Conservation (phyloP, 2,888 invertebrate species). For the Cerastis rubricosa region DNA sequence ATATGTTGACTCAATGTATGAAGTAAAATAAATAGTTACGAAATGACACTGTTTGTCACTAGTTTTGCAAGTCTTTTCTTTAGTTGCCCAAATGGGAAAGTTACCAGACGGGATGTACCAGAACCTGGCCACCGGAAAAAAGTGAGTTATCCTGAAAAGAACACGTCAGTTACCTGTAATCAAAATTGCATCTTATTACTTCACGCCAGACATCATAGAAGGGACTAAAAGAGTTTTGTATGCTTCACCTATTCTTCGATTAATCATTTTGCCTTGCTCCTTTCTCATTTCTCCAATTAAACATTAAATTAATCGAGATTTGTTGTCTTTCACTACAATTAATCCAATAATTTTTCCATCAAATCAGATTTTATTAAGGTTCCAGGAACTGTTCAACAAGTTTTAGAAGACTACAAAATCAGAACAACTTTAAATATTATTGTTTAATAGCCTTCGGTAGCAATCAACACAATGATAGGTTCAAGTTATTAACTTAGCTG, state of each 20-base stretch:
- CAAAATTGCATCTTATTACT: neutral
- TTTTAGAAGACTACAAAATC: neutral
- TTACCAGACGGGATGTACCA: no score
- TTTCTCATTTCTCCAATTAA: no score
- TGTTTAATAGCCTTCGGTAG: neutral
- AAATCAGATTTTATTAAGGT: no score
- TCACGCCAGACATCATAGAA: neutral
- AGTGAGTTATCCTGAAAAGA: no score
- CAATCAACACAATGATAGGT: neutral
- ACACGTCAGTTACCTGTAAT: neutral
- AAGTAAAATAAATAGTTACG: no score
- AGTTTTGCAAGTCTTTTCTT: no score
- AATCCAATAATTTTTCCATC: no score
- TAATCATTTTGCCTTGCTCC: neutral
- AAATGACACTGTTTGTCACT: no score
- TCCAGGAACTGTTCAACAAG: neutral
- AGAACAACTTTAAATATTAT: neutral
- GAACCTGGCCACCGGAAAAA: neutral
- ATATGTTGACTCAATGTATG: no score
- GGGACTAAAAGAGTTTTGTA: neutral
- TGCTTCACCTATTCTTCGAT: neutral
- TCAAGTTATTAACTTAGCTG: neutral
- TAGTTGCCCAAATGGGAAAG: no score
- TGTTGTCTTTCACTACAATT: no score
- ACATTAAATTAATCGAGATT: no score